Conservation (phyloP, 1,140 invertebrate species). For the Neodiprion fabricii region DNA sequence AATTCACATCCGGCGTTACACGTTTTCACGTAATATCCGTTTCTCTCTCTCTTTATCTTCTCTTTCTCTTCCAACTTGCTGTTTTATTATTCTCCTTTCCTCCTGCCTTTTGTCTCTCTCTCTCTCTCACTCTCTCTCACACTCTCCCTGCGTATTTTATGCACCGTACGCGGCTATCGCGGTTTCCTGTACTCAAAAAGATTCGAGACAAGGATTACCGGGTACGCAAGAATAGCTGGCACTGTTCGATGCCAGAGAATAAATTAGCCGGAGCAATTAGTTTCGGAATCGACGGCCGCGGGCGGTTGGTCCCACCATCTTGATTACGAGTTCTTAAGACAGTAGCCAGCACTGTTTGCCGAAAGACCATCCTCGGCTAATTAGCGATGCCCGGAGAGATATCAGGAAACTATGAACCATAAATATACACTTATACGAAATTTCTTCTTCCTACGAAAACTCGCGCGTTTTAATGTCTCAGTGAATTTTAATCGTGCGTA, state of each 20-base stretch:
- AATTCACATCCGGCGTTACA: not conserved
- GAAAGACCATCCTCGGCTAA: slow-evolving; percentile 58
- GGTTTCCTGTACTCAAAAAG: slow-evolving; percentile 28
- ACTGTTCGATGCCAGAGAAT: slow-evolving; percentile 59
- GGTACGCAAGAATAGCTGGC: slow-evolving; percentile 48
- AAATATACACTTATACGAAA: slow-evolving; percentile 43
- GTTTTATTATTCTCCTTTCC: not conserved
- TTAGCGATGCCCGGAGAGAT: slow-evolving; percentile 62
- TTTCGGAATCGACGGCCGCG: slow-evolving; percentile 58
- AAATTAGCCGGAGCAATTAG: slow-evolving; percentile 62
- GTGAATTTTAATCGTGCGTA: slow-evolving; percentile 5
- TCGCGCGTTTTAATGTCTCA: not conserved
- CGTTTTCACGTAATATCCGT: not conserved
- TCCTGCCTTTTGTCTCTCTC: not conserved
- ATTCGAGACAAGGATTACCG: slow-evolving; percentile 44
- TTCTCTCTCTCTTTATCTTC: not conserved
- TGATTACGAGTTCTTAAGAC: slow-evolving; percentile 55
- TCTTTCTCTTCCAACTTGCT: not conserved
- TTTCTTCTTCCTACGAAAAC: not conserved
- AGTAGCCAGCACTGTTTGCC: slow-evolving; percentile 61
- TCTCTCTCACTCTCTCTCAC: not conserved
- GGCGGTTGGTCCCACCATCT: slow-evolving; percentile 61
- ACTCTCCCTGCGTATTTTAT: not conserved
- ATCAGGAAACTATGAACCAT: slow-evolving; percentile 56
- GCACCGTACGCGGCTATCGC: not conserved